Evolutionary conservation across 2,797 vertebrate species (phyloP), one percentile per base, ranked within the genome.

Genomic region (Lutjanus campechanus): DNA sequence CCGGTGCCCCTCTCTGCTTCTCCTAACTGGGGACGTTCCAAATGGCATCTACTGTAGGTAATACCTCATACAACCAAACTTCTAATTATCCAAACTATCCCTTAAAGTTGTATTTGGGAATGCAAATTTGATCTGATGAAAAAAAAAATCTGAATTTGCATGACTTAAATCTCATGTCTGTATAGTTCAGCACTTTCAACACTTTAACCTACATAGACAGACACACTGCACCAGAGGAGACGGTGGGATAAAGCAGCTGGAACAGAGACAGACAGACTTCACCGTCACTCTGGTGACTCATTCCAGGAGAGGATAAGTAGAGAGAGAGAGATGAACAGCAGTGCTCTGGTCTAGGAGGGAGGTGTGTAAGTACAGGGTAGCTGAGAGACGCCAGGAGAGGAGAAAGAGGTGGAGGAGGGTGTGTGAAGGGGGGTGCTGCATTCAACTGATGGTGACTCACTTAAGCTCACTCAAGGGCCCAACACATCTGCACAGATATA

Each of bases 301-400:
- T 77, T 80, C 68, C 80, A 81, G 60, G 73, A 79, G 82, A 85
- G 84, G 71, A 84, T 87, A 88, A 89, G 83, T 67, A 85, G 86
- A 84, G 66, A 69, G 47, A 65, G 73, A 81, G 73, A 59, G 74
- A 83, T 75, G 83, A 85, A 77, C 73, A 86, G 78, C 54, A 65
- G 70, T 25, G 79, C 81, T 88, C 81, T 66, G 65, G 70, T 79
- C 76, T 74, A 71, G 72, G 82, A 85, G 79, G 77, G 90, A 92
- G 83, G 86, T 86, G 88, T 91, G 86, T 91, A 91, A 94, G 89
- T 92, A 86, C 88, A 92, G 81, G 85, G 81, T 87, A 77, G 67
- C 72, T 78, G 80, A 74, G 73, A 87, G 88, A 83, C 25, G 64
- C 76, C 85, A 88, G 77, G 72, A 86, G 80, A 80, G 67, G 72